phyloP scores from a whole-genome alignment of 2,113 vertebrate genomes.

The Centropristis striata region DNA sequence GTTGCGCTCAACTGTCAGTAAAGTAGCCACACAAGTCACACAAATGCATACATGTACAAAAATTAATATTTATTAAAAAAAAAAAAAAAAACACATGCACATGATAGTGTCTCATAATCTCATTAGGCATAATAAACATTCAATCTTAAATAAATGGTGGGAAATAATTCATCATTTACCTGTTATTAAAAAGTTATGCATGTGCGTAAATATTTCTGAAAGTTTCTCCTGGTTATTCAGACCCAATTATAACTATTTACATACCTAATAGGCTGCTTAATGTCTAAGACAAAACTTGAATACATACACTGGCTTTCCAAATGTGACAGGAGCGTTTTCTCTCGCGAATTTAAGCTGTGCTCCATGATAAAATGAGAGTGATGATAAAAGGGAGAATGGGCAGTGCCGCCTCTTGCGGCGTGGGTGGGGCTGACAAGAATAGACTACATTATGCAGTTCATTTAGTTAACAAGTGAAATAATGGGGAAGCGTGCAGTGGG shows the following conservation, averaged over 20 bases:
- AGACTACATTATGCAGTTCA: constrained; percentile 99
- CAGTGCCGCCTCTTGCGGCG: constrained; percentile 92
- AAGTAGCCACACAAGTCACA: constrained; percentile 47
- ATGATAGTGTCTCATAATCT: neutral
- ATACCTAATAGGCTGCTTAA: constrained; percentile 7
- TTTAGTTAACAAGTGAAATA: constrained; percentile 99
- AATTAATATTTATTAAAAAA: neutral
- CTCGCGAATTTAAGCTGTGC: constrained; percentile 63
- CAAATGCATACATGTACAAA: neutral
- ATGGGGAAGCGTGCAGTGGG: constrained; percentile 99
- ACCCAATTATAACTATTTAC: neutral
- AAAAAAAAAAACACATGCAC: neutral
- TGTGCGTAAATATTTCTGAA: neutral
- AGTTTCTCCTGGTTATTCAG: neutral
- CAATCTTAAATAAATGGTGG: neutral
- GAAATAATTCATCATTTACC: neutral
- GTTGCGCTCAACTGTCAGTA: constrained; percentile 31
- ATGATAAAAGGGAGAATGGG: constrained; percentile 91
- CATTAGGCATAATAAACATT: neutral
- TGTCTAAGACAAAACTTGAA: constrained; percentile 55
- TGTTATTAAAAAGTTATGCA: neutral
- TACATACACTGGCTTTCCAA: constrained; percentile 38
- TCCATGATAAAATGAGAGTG: constrained; percentile 86
- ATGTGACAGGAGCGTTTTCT: constrained; percentile 68
- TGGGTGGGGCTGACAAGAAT: constrained; percentile 99